Base-by-base conservation (phyloP, 2,113 vertebrate genomes). In the Hippolais icterina region DNA sequence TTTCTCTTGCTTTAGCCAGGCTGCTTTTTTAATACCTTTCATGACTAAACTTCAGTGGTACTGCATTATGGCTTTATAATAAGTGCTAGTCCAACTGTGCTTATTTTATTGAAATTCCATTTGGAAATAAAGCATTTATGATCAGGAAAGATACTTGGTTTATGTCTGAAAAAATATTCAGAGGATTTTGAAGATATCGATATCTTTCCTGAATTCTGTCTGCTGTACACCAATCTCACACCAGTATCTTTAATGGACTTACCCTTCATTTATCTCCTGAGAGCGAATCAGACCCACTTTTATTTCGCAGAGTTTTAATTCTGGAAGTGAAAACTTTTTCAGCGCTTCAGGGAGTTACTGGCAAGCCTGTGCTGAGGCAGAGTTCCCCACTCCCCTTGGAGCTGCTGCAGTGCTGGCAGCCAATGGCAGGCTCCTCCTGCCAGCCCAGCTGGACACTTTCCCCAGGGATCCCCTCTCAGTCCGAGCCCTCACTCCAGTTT, bases 51-150 rank as follows among this genome's bases (percentile, higher is more conserved):
- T 70, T 90, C 52, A 86, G 68, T 83, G 37, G 56, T 95, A 33
- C 78, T 60, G 94, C 47, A 61, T 95, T 95, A 93, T 1, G 10
- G 83, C 65, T 94, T 90, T 71, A 92, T 79, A 96, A 92, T 74
- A 95, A 83, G 42, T 92, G 47, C 88, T 81, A 49, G 72, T 84
- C 92, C 94, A 89, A 93, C 92, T 75, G 54, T 71, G 90, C 88
- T 94, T 84, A 90, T 96, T 94, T 96, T 96, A 96, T 87, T 94
- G 94, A 95, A 93, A 95, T 95, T 87, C 88, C 53, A 84, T 93
- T 95, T 10, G 52, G 89, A 97, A 95, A 90, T 90, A 89, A 94
- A 92, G 90, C 92, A 87, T 88, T 96, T 94, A 84, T 53, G 72
- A 93, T 95, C 92, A 87, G 92, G 86, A 94, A 93, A 97, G 96